phyloP scores from a whole-genome alignment of 2,888 invertebrate genomes.

The Pharmacophagus antenor region DNA sequence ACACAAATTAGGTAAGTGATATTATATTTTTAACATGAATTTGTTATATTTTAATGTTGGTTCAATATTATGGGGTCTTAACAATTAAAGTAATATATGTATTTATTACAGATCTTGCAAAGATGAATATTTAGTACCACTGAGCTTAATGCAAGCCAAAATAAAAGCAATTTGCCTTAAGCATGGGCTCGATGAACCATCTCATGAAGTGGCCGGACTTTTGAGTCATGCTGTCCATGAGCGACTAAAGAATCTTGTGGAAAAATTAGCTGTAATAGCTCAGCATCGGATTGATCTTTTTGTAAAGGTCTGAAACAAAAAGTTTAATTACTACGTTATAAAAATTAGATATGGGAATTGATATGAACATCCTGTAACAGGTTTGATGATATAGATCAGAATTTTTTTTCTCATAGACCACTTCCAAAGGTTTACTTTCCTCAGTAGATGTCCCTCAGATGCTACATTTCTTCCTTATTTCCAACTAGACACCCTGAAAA shows the following conservation, averaged over 20 bases:
- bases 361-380: too few relatives aligned
- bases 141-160: constrained; percentile 87
- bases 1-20: constrained; percentile 84
- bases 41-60: neutral
- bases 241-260: constrained; percentile 92
- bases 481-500: too few relatives aligned
- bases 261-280: constrained; percentile 94
- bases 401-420: too few relatives aligned
- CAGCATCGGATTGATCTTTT: constrained; percentile 96
- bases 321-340: too few relatives aligned
- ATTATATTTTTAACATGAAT: neutral
- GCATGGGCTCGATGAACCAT: constrained; percentile 91
- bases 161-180: constrained; percentile 87
- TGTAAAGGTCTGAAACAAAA: too few relatives aligned
- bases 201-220: constrained; percentile 91
- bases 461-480: too few relatives aligned
- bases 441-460: too few relatives aligned
- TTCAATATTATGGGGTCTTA: neutral
- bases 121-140: constrained; percentile 93
- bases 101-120: constrained; percentile 86
- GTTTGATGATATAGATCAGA: too few relatives aligned
- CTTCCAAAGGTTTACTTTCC: too few relatives aligned
- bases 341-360: too few relatives aligned
- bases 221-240: constrained; percentile 97
- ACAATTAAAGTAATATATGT: too few relatives aligned